Conservation (phyloP, 2,113 vertebrate genomes). For the Dasyprocta punctata region DNA sequence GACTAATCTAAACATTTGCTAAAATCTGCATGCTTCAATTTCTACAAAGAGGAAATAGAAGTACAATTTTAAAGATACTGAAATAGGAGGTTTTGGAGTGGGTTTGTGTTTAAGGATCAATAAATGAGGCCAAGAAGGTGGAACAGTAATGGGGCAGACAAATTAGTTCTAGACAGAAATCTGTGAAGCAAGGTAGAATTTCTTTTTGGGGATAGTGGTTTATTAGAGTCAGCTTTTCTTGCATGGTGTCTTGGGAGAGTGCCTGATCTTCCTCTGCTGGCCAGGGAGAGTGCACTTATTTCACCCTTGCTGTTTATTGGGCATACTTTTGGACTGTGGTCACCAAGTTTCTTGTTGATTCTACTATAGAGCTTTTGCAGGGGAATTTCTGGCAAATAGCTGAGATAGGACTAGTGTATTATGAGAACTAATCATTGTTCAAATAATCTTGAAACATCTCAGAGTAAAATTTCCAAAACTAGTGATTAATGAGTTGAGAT, state of each 20-base stretch:
- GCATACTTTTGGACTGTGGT: not conserved
- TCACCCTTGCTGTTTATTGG: not conserved
- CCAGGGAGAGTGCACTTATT: not conserved
- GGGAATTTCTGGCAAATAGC: not conserved
- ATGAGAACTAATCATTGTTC: not conserved
- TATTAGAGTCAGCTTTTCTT: not conserved
- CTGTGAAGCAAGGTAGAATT: not conserved
- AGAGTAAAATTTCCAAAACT: not conserved
- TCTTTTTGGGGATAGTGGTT: not conserved
- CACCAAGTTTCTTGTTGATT: not conserved
- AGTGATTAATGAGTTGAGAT: constrained; percentile 6
- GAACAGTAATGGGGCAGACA: not conserved
- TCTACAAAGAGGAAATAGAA: not conserved
- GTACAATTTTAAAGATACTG: not conserved
- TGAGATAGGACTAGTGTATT: not conserved
- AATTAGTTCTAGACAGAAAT: not conserved
- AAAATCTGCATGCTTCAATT: not conserved
- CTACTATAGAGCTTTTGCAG: not conserved
- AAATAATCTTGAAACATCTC: constrained; percentile 25
- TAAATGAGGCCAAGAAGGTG: not conserved
- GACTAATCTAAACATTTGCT: not conserved
- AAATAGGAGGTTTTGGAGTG: constrained; percentile 35
- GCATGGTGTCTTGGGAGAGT: not conserved
- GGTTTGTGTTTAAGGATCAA: not conserved
- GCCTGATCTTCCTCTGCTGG: not conserved